A percentile compares a stretch with the other conserved stretches of the same genome.
phyloP scores from a whole-genome alignment of 2,797 vertebrate genomes.

The Podarcis lilfordi region DNA sequence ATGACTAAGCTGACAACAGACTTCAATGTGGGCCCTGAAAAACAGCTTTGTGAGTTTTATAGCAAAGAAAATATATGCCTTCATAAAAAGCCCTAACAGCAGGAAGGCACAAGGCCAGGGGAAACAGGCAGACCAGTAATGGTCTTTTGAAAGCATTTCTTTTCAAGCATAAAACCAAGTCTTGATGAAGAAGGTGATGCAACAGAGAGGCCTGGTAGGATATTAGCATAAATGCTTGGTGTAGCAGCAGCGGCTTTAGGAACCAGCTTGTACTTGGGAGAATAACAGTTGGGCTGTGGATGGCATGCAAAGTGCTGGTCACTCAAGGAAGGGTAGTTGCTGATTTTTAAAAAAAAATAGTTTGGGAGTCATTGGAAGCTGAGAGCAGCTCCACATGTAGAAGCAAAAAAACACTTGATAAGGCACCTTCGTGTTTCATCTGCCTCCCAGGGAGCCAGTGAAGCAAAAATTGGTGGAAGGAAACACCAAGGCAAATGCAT shows the following conservation, averaged over 20 bases:
- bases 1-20: constrained; percentile 33
- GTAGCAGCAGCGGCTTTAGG: not conserved
- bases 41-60: constrained; percentile 67
- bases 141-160: constrained; percentile 74
- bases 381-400: not conserved
- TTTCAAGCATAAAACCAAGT: constrained; percentile 73
- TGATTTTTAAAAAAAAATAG: not conserved
- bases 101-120: constrained; percentile 68
- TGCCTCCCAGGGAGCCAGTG: not conserved
- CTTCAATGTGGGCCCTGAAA: constrained; percentile 58
- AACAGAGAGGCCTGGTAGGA: constrained; percentile 65
- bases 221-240: constrained; percentile 67
- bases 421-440: not conserved
- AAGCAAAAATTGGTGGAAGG: not conserved
- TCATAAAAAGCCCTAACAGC: constrained; percentile 72
- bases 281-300: constrained; percentile 19
- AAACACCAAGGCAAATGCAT: not conserved
- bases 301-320: not conserved
- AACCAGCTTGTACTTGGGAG: constrained; percentile 26
- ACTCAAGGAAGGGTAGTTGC: not conserved
- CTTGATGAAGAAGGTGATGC: constrained; percentile 70
- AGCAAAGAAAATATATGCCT: constrained; percentile 61
- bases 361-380: not conserved
- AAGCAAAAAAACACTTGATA: not conserved
- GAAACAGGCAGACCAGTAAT: constrained; percentile 71